Evolutionary conservation across 2,888 invertebrate genomes (phyloP), one percentile per base, ranked within the genome.

Genomic region (Cynaeus angustus): DNA sequence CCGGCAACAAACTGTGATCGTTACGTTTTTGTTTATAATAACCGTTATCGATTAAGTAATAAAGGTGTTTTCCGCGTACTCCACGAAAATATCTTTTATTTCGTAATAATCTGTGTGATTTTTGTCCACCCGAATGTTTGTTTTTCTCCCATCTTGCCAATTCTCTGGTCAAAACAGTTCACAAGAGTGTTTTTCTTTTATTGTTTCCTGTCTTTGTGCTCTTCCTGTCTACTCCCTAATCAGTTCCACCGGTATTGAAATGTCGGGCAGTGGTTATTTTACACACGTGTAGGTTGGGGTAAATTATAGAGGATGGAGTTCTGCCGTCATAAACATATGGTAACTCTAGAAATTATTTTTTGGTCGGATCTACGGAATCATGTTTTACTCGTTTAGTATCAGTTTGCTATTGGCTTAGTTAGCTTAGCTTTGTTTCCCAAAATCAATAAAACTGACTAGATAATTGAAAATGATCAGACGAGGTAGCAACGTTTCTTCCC

Each of bases 251-350:
- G 26, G 21, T 43, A 56, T 21, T 41, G 43, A 56, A 56, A 56
- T 56, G 56, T 56, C 56, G 56, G 56, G 26, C 56, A 56, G 43
- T 56, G 41, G 56, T 43, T 5, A 50, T 50, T 50, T 50, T 50
- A 16, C 16, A 46, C 46, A 46, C 46, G 46, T 46, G 46, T 46
- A n/a, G n/a, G 9, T 41, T 41, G 7, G 33, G n/a, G 33, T 7
- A 33, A 33, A 33, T 33, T 33, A 33, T n/a, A 33, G 33, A 33
- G 33, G 7, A 33, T 7, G 33, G 33, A 33, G n/a, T 33, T n/a
- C 9, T 33, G 33, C 33, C 6, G 33, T 33, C 33, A 33, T 33
- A 33, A 33, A 33, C 33, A 33, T 33, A n/a, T 33, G 33, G 2
- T 33, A 33, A 33, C 7, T 33, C 33, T 7, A 9, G 3, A 7